A percentile compares a stretch with the other conserved stretches of the same genome.
Conservation (phyloP, 2,888 invertebrate genomes). For the Thymelicus lineola region DNA sequence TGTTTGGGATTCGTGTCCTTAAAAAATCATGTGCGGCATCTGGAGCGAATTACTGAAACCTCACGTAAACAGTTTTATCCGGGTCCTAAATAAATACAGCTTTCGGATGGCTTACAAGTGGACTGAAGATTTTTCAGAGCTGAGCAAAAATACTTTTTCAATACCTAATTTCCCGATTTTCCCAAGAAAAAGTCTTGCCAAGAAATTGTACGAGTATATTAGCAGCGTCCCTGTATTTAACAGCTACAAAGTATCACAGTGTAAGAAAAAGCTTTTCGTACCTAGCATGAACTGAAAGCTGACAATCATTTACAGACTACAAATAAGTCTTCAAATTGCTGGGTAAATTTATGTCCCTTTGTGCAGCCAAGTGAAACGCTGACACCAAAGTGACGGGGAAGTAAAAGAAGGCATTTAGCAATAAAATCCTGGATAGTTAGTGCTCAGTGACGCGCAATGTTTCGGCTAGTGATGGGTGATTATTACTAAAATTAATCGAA, state of each 20-base stretch:
- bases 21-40: neutral
- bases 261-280: neutral
- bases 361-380: conserved; percentile 22
- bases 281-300: neutral
- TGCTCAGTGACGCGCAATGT: conserved; percentile 1
- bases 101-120: neutral
- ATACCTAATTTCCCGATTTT: too few species aligned
- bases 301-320: conserved; percentile 20
- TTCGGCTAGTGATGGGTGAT: too few species aligned
- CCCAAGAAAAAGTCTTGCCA: too few species aligned
- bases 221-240: too few species aligned
- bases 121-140: too few species aligned
- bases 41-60: neutral
- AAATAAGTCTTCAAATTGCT: conserved; percentile 15
- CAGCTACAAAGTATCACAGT: too few species aligned
- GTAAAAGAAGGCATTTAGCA: conserved; percentile 27
- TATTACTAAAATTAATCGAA: too few species aligned
- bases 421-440: conserved; percentile 27
- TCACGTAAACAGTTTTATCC: neutral
- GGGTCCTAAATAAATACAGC: neutral
- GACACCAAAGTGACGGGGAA: conserved; percentile 24
- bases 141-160: too few species aligned
- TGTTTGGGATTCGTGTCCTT: conserved; percentile 6
- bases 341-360: conserved; percentile 30
- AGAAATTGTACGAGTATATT: too few species aligned